Base-by-base conservation (phyloP, 2,888 invertebrate species). In the Stenodera caucasica region DNA sequence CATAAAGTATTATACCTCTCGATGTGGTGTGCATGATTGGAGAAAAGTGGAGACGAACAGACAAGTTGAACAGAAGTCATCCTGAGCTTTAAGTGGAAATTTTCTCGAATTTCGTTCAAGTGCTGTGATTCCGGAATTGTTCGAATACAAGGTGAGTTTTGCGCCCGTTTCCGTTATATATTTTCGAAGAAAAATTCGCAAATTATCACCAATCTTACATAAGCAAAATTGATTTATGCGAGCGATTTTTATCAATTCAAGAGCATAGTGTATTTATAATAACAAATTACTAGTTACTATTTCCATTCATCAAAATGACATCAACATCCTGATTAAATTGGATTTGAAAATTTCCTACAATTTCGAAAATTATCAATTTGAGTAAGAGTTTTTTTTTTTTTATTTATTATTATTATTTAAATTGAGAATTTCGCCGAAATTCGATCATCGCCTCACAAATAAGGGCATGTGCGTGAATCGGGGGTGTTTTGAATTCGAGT, bases 271-370 rank as follows among this genome's bases (percentile, higher is more conserved):
- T 50, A 58, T 45, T 45, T 45, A 14, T 21, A 21, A 26, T 26
- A 26, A 26, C 26, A 30, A 54, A 60, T 60, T 40, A 55, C n/a
- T 40, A 26, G 40, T 55, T 23, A 23, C 49, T 26, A 35, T 37
- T 37, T 33, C 23, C 30, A 30, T 26, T 26, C 26, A 30, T 40
- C n/a, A 14, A 59, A 29, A 49, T 59, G 55, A 59, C 59, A 55
- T 59, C 59, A 59, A 59, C 59, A 59, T 59, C 59, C 59, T 55
- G 59, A 55, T 40, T 40, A 45, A 18, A n/a, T 12, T n/a, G 11
- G 49, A n/a, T 45, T 45, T 45, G n/a, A n/a, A n/a, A 40, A 26
- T 58, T 58, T 37, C 11, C 40, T 18, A n/a, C n/a, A n/a, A n/a
- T n/a, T n/a, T n/a, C n/a, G n/a, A n/a, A n/a, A n/a, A n/a, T n/a